A percentile compares a stretch with the other conserved stretches of the same genome.
These are phyloP conservation scores for Crenichthys baileyi DNA, from an alignment of 2,797 vertebrate species.

Conservation along the genomic window DNA sequence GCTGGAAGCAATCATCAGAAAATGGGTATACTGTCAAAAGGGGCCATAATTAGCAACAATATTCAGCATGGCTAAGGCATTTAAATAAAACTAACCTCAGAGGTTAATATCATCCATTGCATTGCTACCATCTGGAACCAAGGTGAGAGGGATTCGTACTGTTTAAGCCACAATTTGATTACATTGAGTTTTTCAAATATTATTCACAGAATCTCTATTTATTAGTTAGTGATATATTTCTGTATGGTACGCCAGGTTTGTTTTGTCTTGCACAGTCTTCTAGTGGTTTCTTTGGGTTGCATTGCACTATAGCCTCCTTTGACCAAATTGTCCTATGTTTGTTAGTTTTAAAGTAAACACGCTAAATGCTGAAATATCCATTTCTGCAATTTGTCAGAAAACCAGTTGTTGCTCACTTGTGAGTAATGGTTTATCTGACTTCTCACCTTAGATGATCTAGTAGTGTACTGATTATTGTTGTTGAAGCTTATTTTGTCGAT, in stretches of 20 bases:
- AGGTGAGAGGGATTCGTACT: no score
- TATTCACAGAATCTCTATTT: no score
- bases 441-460: conserved; percentile 79
- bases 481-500: conserved; percentile 57
- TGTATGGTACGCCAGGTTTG: not conserved
- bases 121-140: no score
- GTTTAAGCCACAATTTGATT: not conserved
- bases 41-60: no score
- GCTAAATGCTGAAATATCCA: not conserved
- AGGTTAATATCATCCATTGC: no score
- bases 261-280: not conserved
- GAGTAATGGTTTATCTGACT: no score
- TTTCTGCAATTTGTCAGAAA: not conserved
- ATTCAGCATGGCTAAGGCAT: no score
- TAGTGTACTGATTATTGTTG: conserved; percentile 54
- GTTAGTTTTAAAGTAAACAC: not conserved
- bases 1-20: no score
- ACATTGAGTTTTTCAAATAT: not conserved
- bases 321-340: not conserved
- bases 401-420: not conserved
- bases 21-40: no score
- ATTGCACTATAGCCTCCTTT: not conserved
- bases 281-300: not conserved
- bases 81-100: no score
- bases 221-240: not conserved